These are phyloP conservation scores for Bombus fervidus DNA, from an alignment of 1,140 invertebrate species.

Conservation along the genomic window DNA sequence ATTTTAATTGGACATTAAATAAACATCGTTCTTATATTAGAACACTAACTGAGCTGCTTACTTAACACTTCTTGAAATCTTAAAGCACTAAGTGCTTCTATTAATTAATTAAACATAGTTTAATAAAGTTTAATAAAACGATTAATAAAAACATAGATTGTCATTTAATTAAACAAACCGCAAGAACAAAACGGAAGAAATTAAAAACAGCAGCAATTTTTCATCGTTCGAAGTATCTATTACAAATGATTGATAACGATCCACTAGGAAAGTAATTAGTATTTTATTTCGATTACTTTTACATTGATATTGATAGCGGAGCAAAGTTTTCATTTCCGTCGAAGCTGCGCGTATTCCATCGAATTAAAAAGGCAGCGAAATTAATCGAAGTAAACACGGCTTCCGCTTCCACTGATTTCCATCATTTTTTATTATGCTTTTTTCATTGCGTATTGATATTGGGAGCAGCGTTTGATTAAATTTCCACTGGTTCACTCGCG, in stretches of 20 bases:
- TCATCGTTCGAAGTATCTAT: background rate
- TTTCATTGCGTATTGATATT: conserved; percentile 10
- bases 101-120: too few relatives aligned
- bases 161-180: background rate
- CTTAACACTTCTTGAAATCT: too few relatives aligned
- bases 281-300: conserved; percentile 1
- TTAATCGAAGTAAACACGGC: conserved; percentile 12
- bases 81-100: too few relatives aligned
- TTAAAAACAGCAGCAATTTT: background rate
- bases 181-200: background rate
- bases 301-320: background rate
- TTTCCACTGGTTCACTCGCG: background rate
- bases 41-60: background rate
- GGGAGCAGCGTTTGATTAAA: conserved; percentile 38
- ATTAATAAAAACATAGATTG: background rate
- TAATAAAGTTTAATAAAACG: too few relatives aligned
- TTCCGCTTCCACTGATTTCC: background rate
- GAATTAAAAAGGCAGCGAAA: conserved; percentile 6
- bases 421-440: background rate
- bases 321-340: conserved; percentile 10
- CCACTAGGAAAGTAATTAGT: background rate
- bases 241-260: background rate
- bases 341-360: background rate
- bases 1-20: background rate
- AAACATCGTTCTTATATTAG: background rate